A percentile compares a stretch with the other conserved stretches of the same genome.
Conservation (phyloP, 2,888 invertebrate species). For the Drosophila buzzatii region DNA sequence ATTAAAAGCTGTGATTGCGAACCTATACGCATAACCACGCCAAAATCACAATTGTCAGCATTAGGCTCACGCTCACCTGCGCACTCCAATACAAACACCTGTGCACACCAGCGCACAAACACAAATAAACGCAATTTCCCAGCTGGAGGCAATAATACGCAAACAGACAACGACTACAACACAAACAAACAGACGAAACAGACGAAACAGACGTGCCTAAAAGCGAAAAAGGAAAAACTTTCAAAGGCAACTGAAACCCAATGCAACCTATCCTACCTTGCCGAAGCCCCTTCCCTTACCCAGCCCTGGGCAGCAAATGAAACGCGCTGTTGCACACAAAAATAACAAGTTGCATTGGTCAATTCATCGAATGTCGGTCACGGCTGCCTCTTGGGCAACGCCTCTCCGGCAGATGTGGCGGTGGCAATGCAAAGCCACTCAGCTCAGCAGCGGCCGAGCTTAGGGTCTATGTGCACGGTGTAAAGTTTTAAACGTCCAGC, state of each 20-base stretch:
- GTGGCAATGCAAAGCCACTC: constrained; percentile 1
- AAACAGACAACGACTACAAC: constrained; percentile 55
- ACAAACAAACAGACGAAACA: constrained; percentile 41
- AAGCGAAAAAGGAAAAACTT: constrained; percentile 41
- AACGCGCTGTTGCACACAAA: constrained; percentile 78
- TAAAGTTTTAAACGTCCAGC: constrained; percentile 44
- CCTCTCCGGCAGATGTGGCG: not conserved
- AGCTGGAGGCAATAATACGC: constrained; percentile 63
- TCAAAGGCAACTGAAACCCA: constrained; percentile 33
- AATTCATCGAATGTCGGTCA: constrained; percentile 80
- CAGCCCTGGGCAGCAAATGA: constrained; percentile 52
- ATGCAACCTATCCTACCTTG: not conserved
- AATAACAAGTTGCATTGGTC: constrained; percentile 78
- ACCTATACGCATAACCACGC: constrained; percentile 10
- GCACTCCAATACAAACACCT: constrained; percentile 30
- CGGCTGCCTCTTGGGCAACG: constrained; percentile 54
- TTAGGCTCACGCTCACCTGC: constrained; percentile 58
- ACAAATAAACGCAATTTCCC: constrained; percentile 59
- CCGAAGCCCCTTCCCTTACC: not conserved
- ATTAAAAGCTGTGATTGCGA: constrained; percentile 57
- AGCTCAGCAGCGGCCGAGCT: constrained; percentile 25
- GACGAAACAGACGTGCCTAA: constrained; percentile 67
- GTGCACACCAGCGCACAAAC: constrained; percentile 19
- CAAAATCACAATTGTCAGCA: constrained; percentile 77
- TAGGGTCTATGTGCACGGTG: constrained; percentile 35